phyloP scores from a whole-genome alignment of 1,140 invertebrate species.

The Alviniconcha marisindica region DNA sequence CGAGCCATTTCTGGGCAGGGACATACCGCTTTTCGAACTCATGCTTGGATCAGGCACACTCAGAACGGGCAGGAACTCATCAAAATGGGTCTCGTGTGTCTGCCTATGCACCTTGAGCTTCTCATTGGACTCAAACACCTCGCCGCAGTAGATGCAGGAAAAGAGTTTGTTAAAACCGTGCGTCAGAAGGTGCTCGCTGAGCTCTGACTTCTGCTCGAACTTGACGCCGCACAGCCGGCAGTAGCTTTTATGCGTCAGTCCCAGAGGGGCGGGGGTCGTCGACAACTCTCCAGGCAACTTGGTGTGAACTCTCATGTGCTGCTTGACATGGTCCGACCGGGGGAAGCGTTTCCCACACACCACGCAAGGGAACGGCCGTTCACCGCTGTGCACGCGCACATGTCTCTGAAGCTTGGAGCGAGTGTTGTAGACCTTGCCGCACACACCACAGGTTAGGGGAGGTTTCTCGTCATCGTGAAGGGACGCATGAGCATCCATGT shows the following conservation, averaged over 20 bases:
- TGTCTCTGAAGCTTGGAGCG: constrained; percentile 94
- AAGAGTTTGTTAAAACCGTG: constrained; percentile 52
- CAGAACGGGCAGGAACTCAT: constrained; percentile 31
- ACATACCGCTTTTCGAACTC: not conserved
- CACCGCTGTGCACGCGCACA: constrained; percentile 91
- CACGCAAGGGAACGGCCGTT: constrained; percentile 93
- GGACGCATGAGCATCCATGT: constrained; percentile 65
- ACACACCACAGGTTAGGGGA: constrained; percentile 88
- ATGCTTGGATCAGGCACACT: constrained; percentile 17
- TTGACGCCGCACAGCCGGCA: constrained; percentile 61
- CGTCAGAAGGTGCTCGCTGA: constrained; percentile 48
- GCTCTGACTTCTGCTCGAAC: constrained; percentile 56
- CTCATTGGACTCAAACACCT: constrained; percentile 60
- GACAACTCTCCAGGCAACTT: not conserved
- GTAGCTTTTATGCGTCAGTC: constrained; percentile 55
- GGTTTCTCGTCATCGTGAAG: constrained; percentile 60
- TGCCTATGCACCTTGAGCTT: constrained; percentile 61
- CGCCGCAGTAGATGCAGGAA: constrained; percentile 65
- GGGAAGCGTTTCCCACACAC: constrained; percentile 93
- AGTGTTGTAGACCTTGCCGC: constrained; percentile 90
- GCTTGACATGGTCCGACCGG: constrained; percentile 81
- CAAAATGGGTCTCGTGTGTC: constrained; percentile 47
- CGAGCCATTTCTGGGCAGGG: not conserved
- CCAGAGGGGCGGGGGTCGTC: constrained; percentile 19
- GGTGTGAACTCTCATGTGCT: constrained; percentile 67